Percentiles rank a stretch among this genome's conserved stretches.
Evolutionary conservation across 2,888 invertebrate genomes (phyloP).

Genomic region (Alitta virens): DNA sequence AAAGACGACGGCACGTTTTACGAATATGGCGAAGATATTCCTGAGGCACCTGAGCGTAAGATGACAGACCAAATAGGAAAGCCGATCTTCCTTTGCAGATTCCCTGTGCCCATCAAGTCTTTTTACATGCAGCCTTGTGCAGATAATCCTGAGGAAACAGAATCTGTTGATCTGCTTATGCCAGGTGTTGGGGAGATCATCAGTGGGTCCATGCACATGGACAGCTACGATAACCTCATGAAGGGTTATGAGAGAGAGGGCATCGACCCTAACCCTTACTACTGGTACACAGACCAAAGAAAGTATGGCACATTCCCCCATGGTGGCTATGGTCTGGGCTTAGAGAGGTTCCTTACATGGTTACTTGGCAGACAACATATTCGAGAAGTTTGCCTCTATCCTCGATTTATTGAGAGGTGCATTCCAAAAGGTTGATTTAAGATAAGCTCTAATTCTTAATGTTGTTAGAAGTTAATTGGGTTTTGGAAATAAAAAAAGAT

Average conservation of each 20-base stretch:
- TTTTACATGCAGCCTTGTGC: slow-evolving; percentile 95
- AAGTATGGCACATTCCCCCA: slow-evolving; percentile 94
- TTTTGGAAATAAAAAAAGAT: too few species aligned
- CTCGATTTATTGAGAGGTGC: slow-evolving; percentile 93
- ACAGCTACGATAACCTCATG: slow-evolving; percentile 79
- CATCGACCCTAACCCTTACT: slow-evolving; percentile 91
- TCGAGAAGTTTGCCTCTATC: slow-evolving; percentile 95
- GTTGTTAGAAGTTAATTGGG: too few species aligned
- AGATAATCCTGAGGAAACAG: slow-evolving; percentile 83
- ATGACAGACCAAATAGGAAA: slow-evolving; percentile 97
- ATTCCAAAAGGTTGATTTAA: slow-evolving; percentile 63
- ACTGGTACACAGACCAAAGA: slow-evolving; percentile 97
- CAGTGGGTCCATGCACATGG: slow-evolving; percentile 98
- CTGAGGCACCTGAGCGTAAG: slow-evolving; percentile 96
- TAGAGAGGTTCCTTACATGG: slow-evolving; percentile 98
- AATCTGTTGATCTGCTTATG: slow-evolving; percentile 92
- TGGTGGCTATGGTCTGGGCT: slow-evolving; percentile 95
- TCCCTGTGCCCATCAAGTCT: slow-evolving; percentile 93
- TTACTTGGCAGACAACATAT: slow-evolving; percentile 91
- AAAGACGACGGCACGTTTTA: slow-evolving; percentile 96
- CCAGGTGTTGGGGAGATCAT: slow-evolving; percentile 98
- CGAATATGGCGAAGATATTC: slow-evolving; percentile 99
- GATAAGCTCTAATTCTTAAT: too few species aligned
- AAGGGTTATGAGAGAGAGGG: slow-evolving; percentile 82
- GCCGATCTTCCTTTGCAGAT: slow-evolving; percentile 91